A percentile compares a stretch with the other conserved stretches of the same genome.
These are phyloP conservation scores for Pteria penguin DNA, from an alignment of 2,888 invertebrate species.

Conservation along the genomic window DNA sequence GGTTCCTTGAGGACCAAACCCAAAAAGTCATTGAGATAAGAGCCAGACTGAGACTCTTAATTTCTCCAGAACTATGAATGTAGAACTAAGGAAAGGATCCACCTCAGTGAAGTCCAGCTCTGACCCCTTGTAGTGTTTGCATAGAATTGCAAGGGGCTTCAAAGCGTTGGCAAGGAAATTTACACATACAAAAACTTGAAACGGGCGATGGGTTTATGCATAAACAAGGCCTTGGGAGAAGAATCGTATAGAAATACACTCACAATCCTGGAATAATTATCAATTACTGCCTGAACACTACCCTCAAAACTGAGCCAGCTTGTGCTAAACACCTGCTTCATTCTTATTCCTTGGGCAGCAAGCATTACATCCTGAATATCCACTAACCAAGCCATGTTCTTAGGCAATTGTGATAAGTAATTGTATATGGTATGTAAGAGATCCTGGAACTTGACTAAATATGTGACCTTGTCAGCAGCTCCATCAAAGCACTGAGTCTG, in stretches of 20 bases:
- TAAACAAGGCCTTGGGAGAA: slow-evolving; percentile 31
- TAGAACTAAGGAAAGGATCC: slow-evolving; percentile 35
- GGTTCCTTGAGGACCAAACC: slow-evolving; percentile 34
- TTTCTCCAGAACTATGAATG: slow-evolving; percentile 25
- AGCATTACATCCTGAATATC: slow-evolving; percentile 14
- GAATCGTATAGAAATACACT: slow-evolving; percentile 29
- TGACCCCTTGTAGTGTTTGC: slow-evolving; percentile 45
- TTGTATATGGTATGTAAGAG: slow-evolving; percentile 39
- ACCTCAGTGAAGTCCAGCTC: slow-evolving; percentile 51
- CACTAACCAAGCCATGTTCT: slow-evolving; percentile 27
- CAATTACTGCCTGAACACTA: slow-evolving; percentile 32
- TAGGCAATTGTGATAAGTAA: slow-evolving; percentile 37
- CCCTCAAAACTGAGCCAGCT: slow-evolving; percentile 39
- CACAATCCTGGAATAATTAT: slow-evolving; percentile 6
- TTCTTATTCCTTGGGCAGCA: not conserved
- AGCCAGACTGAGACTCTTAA: not conserved
- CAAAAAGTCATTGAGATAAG: slow-evolving; percentile 19
- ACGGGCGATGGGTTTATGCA: slow-evolving; percentile 31
- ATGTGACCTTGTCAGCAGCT: slow-evolving; percentile 41
- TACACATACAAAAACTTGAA: slow-evolving; percentile 48
- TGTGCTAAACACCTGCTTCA: slow-evolving; percentile 30
- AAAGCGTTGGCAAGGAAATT: slow-evolving; percentile 49
- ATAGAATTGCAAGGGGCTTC: slow-evolving; percentile 44
- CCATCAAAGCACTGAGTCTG: slow-evolving; percentile 35
- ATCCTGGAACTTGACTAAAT: slow-evolving; percentile 46